Evolutionary conservation across 1,140 invertebrate genomes (phyloP).

Genomic region (Cylas formicarius): DNA sequence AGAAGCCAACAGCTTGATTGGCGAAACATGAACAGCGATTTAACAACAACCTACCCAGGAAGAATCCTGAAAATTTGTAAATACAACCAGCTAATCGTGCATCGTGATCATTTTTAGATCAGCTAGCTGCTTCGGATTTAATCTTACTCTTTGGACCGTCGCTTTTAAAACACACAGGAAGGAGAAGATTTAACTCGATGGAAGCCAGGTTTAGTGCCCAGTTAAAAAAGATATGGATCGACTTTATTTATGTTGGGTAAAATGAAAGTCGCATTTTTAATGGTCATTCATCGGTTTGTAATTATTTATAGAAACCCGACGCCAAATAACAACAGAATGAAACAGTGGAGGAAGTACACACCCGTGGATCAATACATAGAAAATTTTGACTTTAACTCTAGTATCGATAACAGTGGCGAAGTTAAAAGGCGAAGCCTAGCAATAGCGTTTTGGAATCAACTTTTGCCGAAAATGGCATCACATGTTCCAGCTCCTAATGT

Average conservation of each 20-base stretch:
- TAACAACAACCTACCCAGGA: no score
- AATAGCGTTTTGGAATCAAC: constrained; percentile 33
- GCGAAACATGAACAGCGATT: no score
- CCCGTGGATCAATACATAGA: constrained; percentile 44
- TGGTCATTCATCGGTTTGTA: constrained; percentile 7
- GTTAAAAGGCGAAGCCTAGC: constrained; percentile 15
- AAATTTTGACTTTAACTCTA: constrained; percentile 31
- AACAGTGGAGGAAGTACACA: constrained; percentile 53
- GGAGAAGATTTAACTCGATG: constrained; percentile 47
- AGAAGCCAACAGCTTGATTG: no score
- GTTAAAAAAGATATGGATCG: constrained; percentile 50
- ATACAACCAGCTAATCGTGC: neutral
- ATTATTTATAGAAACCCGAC: constrained; percentile 42
- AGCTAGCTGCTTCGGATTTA: constrained; percentile 46
- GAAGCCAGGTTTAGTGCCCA: constrained; percentile 52
- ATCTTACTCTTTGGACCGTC: constrained; percentile 57
- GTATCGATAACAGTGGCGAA: constrained; percentile 8
- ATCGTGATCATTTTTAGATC: constrained; percentile 18
- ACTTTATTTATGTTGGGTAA: constrained; percentile 58
- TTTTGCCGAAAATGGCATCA: constrained; percentile 29
- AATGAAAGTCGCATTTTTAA: neutral
- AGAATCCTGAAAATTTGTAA: neutral
- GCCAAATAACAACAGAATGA: constrained; percentile 44
- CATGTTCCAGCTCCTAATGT: no score
- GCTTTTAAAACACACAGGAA: constrained; percentile 52